Evolutionary conservation across 30 jellyfish, hydroid and myxozoan species (phyloP).

Genomic region (Hydractinia echinata): DNA sequence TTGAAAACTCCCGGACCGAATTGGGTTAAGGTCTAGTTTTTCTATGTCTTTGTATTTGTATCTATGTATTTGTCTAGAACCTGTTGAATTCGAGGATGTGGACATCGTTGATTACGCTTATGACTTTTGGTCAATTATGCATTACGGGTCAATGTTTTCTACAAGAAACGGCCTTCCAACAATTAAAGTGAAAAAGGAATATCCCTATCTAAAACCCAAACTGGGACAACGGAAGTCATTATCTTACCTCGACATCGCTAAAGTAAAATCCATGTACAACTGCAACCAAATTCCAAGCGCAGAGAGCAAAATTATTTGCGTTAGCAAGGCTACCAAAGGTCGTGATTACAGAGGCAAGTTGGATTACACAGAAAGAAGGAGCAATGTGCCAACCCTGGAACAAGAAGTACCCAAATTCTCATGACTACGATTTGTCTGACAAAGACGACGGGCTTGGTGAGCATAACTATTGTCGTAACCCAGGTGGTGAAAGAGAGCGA

Average conservation of each 20-base stretch:
- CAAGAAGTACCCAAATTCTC: too few relatives aligned
- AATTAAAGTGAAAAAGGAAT: conserved; percentile 45
- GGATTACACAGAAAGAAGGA: too few relatives aligned
- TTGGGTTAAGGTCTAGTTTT: too few relatives aligned
- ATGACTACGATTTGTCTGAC: too few relatives aligned
- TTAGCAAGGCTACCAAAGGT: conserved; percentile 15
- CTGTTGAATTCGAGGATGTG: conserved; percentile 45
- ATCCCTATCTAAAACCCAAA: conserved; percentile 19
- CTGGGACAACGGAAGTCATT: conserved; percentile 68
- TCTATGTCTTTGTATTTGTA: too few relatives aligned
- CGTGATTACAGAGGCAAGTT: too few relatives aligned
- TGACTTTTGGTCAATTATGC: conserved; percentile 93
- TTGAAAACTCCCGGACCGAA: too few relatives aligned
- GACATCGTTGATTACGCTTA: conserved; percentile 83
- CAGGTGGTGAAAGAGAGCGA: too few relatives aligned
- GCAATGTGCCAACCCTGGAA: too few relatives aligned
- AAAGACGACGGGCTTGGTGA: too few relatives aligned
- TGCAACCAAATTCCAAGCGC: conserved; percentile 66
- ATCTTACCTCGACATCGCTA: conserved; percentile 88
- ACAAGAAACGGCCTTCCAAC: conserved; percentile 69
- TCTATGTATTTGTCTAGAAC: conserved; percentile 34
- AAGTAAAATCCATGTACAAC: conserved; percentile 79
- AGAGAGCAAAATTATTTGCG: conserved; percentile 44
- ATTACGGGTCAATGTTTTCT: conserved; percentile 72
- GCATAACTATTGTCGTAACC: too few relatives aligned